phyloP scores from a whole-genome alignment of 2,888 invertebrate species.

The Vanessa cardui region DNA sequence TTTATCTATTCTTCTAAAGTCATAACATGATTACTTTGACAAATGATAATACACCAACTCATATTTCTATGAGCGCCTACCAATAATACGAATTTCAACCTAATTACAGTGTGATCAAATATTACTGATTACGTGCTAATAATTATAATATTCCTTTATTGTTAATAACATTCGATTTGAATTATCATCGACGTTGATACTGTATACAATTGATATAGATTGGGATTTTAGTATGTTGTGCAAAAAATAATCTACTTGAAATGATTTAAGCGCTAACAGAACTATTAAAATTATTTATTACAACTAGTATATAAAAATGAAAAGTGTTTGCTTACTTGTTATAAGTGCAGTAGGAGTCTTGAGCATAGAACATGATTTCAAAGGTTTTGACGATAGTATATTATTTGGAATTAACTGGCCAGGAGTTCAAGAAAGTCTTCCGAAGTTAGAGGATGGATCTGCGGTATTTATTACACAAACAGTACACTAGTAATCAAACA shows the following conservation, averaged over 20 bases:
- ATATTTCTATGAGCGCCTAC: slow-evolving; percentile 41
- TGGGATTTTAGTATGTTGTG: slow-evolving; percentile 11
- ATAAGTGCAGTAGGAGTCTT: slow-evolving; percentile 52
- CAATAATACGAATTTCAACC: too few relatives aligned
- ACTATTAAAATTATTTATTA: slow-evolving; percentile 5
- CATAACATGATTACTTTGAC: slow-evolving; percentile 44
- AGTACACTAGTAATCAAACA: neutral
- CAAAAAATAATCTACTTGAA: neutral
- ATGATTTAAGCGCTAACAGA: neutral
- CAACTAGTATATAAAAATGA: slow-evolving; percentile 49
- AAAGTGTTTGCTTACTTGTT: slow-evolving; percentile 51
- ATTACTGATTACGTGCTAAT: too few relatives aligned
- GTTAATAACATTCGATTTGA: too few relatives aligned
- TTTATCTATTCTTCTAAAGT: neutral
- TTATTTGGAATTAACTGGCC: slow-evolving; percentile 92
- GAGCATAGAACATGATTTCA: slow-evolving; percentile 83
- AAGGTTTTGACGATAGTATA: slow-evolving; percentile 92
- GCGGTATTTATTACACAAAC: slow-evolving; percentile 34
- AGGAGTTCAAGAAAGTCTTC: slow-evolving; percentile 65
- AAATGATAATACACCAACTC: slow-evolving; percentile 71
- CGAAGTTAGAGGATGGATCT: slow-evolving; percentile 58
- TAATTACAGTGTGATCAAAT: too few relatives aligned
- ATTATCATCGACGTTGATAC: too few relatives aligned
- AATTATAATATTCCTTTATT: too few relatives aligned
- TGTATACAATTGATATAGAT: neutral